phyloP scores from a whole-genome alignment of 1,140 invertebrate species.

The Propsilocerus akamusi region DNA sequence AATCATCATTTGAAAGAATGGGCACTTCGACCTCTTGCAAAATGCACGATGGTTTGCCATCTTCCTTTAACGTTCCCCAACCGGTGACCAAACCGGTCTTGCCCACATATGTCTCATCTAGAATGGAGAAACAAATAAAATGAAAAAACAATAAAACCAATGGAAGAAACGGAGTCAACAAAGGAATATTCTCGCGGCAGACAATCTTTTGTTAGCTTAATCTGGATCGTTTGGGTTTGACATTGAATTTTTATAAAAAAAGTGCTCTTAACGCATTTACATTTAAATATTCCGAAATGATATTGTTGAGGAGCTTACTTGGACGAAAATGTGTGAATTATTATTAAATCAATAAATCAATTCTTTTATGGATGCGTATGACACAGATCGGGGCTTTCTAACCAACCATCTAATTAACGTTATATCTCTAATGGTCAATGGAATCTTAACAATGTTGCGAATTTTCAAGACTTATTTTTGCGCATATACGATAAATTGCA shows the following conservation, averaged over 20 bases:
- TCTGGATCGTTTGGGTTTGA: background rate
- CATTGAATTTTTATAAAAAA: background rate
- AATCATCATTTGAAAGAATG: constrained; percentile 56
- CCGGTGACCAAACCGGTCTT: constrained; percentile 53
- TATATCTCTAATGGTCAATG: background rate
- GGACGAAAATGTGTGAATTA: too few species aligned
- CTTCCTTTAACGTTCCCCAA: constrained; percentile 68
- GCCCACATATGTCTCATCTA: constrained; percentile 45
- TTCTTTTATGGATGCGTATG: too few species aligned
- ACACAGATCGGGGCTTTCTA: background rate
- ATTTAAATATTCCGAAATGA: too few species aligned
- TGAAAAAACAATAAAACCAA: background rate
- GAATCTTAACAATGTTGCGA: background rate
- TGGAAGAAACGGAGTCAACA: background rate
- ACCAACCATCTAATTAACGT: background rate
- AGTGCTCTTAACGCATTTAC: too few species aligned
- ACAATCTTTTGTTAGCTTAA: too few species aligned
- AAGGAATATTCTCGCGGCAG: too few species aligned
- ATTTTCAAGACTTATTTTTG: too few species aligned
- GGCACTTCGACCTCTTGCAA: constrained; percentile 68
- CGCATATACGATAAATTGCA: background rate
- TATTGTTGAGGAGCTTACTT: too few species aligned
- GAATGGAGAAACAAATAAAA: background rate
- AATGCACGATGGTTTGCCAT: constrained; percentile 59
- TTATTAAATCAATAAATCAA: too few species aligned